These are phyloP conservation scores for Phainopepla nitens DNA, from an alignment of 2,113 vertebrate species.

Conservation along the genomic window DNA sequence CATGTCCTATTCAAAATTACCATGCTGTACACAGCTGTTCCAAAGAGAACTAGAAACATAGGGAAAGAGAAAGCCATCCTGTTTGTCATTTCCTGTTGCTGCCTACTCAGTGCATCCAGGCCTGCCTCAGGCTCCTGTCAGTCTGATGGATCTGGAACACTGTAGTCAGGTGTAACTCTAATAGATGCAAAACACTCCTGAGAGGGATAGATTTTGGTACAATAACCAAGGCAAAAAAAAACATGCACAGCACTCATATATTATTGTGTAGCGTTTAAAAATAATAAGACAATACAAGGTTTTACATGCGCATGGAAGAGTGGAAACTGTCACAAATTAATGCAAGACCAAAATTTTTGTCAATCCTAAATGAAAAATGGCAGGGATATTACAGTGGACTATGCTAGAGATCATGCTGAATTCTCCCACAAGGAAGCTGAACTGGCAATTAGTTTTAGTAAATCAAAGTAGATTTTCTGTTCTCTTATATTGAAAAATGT, in stretches of 20 bases:
- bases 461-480: neutral
- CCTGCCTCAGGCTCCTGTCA: slow-evolving; percentile 25
- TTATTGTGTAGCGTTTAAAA: neutral
- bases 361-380: neutral
- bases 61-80: neutral
- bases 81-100: slow-evolving; percentile 4
- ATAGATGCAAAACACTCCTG: slow-evolving; percentile 1
- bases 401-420: neutral
- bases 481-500: neutral
- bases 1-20: slow-evolving; percentile 34
- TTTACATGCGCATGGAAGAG: neutral
- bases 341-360: neutral
- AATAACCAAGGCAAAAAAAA: neutral
- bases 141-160: neutral
- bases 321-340: neutral
- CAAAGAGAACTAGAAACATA: neutral
- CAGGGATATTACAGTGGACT: neutral
- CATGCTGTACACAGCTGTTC: slow-evolving; percentile 46
- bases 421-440: neutral
- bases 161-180: slow-evolving; percentile 31
- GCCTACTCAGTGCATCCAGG: neutral
- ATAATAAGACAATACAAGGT: neutral
- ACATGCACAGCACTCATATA: neutral
- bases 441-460: neutral
- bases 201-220: neutral